A percentile compares a stretch with the other conserved stretches of the same genome.
These are phyloP conservation scores for Drosophila suboccidentalis DNA, from an alignment of 2,888 invertebrate genomes.

Conservation along the genomic window DNA sequence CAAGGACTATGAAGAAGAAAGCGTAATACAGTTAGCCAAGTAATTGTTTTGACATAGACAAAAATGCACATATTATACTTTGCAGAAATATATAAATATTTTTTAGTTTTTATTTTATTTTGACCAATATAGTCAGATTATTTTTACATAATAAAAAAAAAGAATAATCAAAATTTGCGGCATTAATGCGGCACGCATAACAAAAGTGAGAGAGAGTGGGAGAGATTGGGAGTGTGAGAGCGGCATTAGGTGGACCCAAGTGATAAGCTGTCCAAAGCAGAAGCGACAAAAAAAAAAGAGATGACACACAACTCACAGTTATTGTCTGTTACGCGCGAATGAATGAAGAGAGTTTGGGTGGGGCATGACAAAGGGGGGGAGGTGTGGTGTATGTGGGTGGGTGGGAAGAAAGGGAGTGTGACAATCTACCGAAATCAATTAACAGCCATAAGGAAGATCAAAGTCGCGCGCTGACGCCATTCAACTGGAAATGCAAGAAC, in stretches of 20 bases:
- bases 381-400: not conserved
- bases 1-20: constrained; percentile 34
- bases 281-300: constrained; percentile 14
- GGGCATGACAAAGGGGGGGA: not conserved
- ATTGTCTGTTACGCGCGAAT: constrained; percentile 48
- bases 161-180: too few relatives aligned
- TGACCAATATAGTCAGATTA: too few relatives aligned
- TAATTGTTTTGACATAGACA: not conserved
- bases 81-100: not conserved
- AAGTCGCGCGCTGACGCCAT: constrained; percentile 42
- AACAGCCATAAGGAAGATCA: constrained; percentile 58
- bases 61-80: not conserved
- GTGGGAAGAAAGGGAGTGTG: constrained; percentile 21
- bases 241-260: not conserved
- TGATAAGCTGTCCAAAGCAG: constrained; percentile 23
- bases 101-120: not conserved
- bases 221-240: constrained; percentile 6
- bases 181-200: constrained; percentile 29
- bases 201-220: constrained; percentile 1
- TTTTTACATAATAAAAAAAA: too few relatives aligned
- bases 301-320: constrained; percentile 41
- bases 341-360: constrained; percentile 5
- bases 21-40: not conserved
- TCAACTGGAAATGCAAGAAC: constrained; percentile 48
- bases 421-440: constrained; percentile 56